Evolutionary conservation across 2,113 vertebrate genomes (phyloP).

Genomic region (Thamnophis sirtalis): DNA sequence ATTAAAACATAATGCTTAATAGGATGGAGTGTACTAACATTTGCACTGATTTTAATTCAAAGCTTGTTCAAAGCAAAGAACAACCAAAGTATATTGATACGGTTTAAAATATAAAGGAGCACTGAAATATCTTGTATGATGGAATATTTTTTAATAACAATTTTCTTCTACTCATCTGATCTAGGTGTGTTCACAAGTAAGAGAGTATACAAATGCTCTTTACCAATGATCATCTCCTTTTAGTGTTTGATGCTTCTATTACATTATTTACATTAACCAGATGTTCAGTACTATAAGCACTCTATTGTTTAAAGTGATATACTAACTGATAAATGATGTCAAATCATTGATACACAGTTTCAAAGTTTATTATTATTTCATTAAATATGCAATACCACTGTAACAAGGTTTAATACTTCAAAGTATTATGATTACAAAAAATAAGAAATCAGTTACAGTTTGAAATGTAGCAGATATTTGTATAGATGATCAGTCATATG

Average conservation of each 20-base stretch:
- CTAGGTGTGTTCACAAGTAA: neutral
- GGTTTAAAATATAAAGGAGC: neutral
- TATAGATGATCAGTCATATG: neutral
- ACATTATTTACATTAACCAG: neutral
- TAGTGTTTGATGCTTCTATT: neutral
- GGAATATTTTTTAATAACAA: neutral
- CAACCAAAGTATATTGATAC: neutral
- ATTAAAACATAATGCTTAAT: neutral
- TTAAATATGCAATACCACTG: conserved; percentile 56
- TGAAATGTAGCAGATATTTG: neutral
- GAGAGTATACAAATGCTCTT: neutral
- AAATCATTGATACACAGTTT: conserved; percentile 54
- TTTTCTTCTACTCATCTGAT: neutral
- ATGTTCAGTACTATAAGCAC: neutral
- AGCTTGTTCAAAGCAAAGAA: neutral
- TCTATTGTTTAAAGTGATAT: conserved; percentile 25
- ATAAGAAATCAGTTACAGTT: conserved; percentile 9
- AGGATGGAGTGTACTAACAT: neutral
- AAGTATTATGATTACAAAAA: conserved; percentile 11
- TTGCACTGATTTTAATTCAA: neutral
- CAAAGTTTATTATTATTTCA: conserved; percentile 51
- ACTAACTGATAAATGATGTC: conserved; percentile 29
- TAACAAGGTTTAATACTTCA: conserved; percentile 42
- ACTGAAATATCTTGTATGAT: neutral
- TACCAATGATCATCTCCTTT: neutral